Base-by-base conservation (phyloP, 2,888 invertebrate genomes). In the Cephus sareptanus region DNA sequence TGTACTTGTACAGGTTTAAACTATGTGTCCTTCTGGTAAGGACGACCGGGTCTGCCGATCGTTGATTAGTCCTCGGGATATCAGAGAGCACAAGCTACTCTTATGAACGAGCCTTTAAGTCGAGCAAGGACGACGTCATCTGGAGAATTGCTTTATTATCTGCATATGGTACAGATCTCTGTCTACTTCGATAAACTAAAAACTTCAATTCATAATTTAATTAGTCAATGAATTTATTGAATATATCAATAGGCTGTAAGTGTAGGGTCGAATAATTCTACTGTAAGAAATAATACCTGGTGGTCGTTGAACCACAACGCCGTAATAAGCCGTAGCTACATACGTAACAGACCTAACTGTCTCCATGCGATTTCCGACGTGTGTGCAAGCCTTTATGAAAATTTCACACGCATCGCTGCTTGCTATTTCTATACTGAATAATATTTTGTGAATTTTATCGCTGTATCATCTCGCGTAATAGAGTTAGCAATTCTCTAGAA, bases 281-380 rank as follows among this genome's bases (percentile, higher is more conserved):
- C 56, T 23, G 23, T 15, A 56, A 56, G 56, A 56, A 56, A 23
- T 56, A 56, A 56, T 23, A 9, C 56, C 23, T 15, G 11, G n/a
- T 71, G 71, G 71, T 31, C 71, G 15, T 31, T 71, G 71, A 71
- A 71, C 71, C 34, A 34, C 12, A 15, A 71, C 33, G 15, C 31
- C 31, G 71, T 34, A 33, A 13, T 34, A 71, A 33, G 71, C 15
- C 6, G 33, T 31, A 12, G 13, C 71, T 31, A 31, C 71, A 76
- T 79, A 81, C 78, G 81, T 78, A 79, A 83, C 79, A 74, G 73
- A 77, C 75, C 81, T 83, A 83, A 82, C 83, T 82, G 82, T 81
- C 79, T 13, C 77, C 34, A 71, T 15, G 81, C 77, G 76, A 56
- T 56, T 56, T 56, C 9, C 56, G 2, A 56, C 56, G 56, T 56